Evolutionary conservation across 2,797 vertebrate genomes (phyloP), one percentile per base, ranked within the genome.

Genomic region (Pangasius mekongensis): DNA sequence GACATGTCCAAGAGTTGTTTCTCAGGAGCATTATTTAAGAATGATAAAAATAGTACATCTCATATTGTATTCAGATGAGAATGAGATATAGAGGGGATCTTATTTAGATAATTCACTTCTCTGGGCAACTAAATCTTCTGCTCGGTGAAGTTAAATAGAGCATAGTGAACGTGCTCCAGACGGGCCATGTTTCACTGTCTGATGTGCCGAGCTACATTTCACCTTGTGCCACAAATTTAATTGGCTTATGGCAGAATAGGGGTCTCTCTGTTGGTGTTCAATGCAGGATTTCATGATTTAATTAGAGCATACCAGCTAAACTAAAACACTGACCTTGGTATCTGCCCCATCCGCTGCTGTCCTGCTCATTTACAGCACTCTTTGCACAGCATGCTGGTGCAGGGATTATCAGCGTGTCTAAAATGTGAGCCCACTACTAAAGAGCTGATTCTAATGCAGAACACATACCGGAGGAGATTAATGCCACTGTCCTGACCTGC

Each of bases 311-410:
- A 92, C 92, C 87, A 93, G 93, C 93, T 94, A 94, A 95, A 95
- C 93, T 94, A 93, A 95, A 96, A 95, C 94, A 94, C 93, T 95
- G 95, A 96, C 95, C 95, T 95, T 96, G 87, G 82, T 88, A 86
- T 89, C 87, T 81, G 90, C 91, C 91, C 88, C 90, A 82, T 87
- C 83, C 89, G 64, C 62, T 82, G 83, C 76, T 86, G 77, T 66
- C 86, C 78, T 43, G 87, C 82, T 88, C 54, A 43, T 91, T 89
- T 91, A 84, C 60, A 60, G 60, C 77, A 43, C 74, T 86, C 88
- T 82, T 87, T 90, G 81, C 84, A 78, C 91, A 88, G 88, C 88
- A 90, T 87, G 89, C 89, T 73, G 87, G 74, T 83, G 77, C 58
- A 80, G 84, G 90, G 91, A 92, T 92, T 92, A 92, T 92, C 86